Evolutionary conservation across 2,113 vertebrate genomes (phyloP), one percentile per base, ranked within the genome.

Genomic region (Apteryx mantelli): DNA sequence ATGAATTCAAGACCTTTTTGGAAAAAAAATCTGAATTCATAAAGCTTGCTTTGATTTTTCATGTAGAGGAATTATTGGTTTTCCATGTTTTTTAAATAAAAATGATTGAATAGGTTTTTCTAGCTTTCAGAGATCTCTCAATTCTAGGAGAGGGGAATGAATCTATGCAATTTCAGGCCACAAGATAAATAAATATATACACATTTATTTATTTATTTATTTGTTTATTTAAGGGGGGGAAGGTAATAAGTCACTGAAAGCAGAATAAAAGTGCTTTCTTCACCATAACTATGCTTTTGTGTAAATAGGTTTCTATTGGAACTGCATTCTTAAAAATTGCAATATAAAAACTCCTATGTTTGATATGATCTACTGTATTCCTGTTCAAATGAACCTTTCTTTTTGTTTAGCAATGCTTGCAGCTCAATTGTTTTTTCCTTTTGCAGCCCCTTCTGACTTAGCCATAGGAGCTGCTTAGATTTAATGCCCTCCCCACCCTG

Each of bases 1-100:
- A 32, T 82, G 79, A 88, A 90, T 90, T 85, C 87, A 95, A 1
- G 7, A 60, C 75, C 58, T 52, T 85, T 16, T 44, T 30, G 69
- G 17, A 3, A 5, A 26, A 61, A 18, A 69, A 82, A 16, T 83
- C 34, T 78, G n/a, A 78, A 75, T 81, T 90, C 80, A 15, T 86
- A 93, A 95, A 94, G 83, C 86, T 86, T 83, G 8, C 46, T 94
- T 94, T 71, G 87, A 83, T 96, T 93, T 93, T 95, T 92, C 70
- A 55, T 89, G 64, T 9, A 12, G 50, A 74, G 73, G 73, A 96
- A 76, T 91, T 91, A 93, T 24, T 96, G 81, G 66, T 77, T 95
- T 95, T 76, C 94, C 38, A 26, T 91, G 15, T 26, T 91, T 94
- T 65, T 89, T 7, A 88, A 95, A 89, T 83, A 84, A 97, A 96